Base-by-base conservation (phyloP, 2,113 vertebrate genomes). In the Pycnonotus jocosus region DNA sequence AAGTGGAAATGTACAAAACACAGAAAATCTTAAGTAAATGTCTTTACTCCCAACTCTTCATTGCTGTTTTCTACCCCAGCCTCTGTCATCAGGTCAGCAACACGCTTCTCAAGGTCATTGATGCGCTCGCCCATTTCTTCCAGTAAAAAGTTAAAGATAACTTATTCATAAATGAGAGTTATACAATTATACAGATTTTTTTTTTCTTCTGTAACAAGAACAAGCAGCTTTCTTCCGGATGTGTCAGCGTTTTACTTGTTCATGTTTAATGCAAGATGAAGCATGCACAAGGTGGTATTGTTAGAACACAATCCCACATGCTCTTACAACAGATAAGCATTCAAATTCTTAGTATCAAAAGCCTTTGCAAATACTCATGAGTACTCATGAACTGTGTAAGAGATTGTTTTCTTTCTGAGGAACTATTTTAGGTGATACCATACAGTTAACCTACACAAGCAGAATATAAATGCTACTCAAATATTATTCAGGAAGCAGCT, bases 111-210 rank as follows among this genome's bases (percentile, higher is more conserved):
- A 2, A 99, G 97, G 85, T 98, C 97, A 35, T 93, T 93, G 2
- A 99, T 98, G 31, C 97, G 98, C 20, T 94, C 96, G 1, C 98
- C 98, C 98, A 99, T 99, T 96, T 99, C 98, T 93, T 98, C 98
- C 83, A 99, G 99, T 99, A 96, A 56, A 31, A 83, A 4, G 95
- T 98, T 96, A 98, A 98, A 90, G 98, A 97, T 9, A 79, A 87
- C 11, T 28, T 45, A 38, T 6, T 38, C 37, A 40, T 35, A 89
- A 77, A 15, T 38, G 44, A 47, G 27, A 54, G 22, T 47, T 25
- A 5, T 19, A 8, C 10, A 12, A 24, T 50, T 79, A n/a, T 37
- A 13, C 9, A n/a, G 4, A 1, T 14, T 47, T 68, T 62, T 73
- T 92, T 11, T 73, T 92, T 11, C 12, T 84, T 61, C n/a, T 44